Evolutionary conservation across 2,888 invertebrate genomes (phyloP).

Genomic region (Chalcis sispes): DNA sequence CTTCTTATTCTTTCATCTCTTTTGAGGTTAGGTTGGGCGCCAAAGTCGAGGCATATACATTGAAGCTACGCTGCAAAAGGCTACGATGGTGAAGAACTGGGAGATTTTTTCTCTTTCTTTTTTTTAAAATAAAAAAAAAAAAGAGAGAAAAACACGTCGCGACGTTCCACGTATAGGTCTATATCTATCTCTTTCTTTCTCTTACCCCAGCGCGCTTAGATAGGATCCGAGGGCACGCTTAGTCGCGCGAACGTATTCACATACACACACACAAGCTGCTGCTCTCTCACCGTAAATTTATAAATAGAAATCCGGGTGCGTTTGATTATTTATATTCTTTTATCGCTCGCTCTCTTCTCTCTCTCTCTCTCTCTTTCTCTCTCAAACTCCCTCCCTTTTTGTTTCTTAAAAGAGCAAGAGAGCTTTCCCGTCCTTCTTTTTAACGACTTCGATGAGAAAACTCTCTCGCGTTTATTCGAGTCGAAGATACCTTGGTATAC

Average conservation of each 20-base stretch:
- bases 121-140: conserved; percentile 7
- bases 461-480: no score
- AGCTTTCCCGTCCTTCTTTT: conserved; percentile 22
- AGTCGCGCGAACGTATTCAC: neutral
- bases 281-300: conserved; percentile 63
- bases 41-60: neutral
- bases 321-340: conserved; percentile 69
- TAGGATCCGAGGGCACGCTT: conserved; percentile 31
- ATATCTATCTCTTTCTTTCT: conserved; percentile 34
- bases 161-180: neutral
- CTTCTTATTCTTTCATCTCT: neutral
- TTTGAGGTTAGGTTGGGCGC: conserved; percentile 35
- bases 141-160: neutral
- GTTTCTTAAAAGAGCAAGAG: conserved; percentile 31
- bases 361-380: conserved; percentile 39
- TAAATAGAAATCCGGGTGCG: conserved; percentile 73
- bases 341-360: conserved; percentile 59
- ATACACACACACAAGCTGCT: conserved; percentile 27
- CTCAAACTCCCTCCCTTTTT: conserved; percentile 46
- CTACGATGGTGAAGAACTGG: conserved; percentile 1
- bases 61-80: neutral
- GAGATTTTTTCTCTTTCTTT: neutral
- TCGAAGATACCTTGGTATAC: no score
- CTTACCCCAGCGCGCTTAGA: conserved; percentile 17
- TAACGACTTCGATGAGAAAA: no score